These are phyloP conservation scores for Syngnathus rostellatus DNA, from an alignment of 2,797 vertebrate species.

Conservation along the genomic window DNA sequence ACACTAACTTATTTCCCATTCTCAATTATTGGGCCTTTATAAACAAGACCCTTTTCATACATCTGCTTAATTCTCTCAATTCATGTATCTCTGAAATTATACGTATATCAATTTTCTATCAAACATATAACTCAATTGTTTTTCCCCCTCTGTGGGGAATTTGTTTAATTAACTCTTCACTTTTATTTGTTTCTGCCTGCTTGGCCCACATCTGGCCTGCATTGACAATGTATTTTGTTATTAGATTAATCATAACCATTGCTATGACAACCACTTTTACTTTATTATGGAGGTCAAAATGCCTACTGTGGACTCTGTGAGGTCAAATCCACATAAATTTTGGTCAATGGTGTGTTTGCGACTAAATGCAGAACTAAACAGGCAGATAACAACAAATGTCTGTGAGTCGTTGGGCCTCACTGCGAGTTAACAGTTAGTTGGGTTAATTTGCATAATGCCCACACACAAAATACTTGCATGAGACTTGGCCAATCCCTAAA, in stretches of 20 bases:
- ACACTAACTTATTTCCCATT: background rate
- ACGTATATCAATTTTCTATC: background rate
- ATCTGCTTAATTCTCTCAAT: conserved; percentile 14
- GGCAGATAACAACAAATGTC: too few relatives aligned
- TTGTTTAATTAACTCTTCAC: conserved; percentile 1
- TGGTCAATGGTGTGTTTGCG: background rate
- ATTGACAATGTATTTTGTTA: conserved; percentile 10
- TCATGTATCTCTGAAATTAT: conserved; percentile 23
- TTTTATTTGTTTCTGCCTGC: background rate
- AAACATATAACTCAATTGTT: background rate
- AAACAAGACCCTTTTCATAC: conserved; percentile 1
- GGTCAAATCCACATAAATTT: background rate
- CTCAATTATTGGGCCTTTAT: conserved; percentile 1
- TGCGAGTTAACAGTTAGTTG: too few relatives aligned
- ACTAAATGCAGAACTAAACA: background rate
- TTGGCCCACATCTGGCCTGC: conserved; percentile 2
- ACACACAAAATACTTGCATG: too few relatives aligned
- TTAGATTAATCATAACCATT: background rate
- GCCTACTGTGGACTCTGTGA: background rate
- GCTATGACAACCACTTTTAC: background rate
- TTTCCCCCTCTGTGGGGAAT: background rate
- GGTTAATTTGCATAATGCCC: too few relatives aligned
- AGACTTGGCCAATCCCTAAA: too few relatives aligned
- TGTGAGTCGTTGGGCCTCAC: too few relatives aligned
- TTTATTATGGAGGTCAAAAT: background rate